Percentiles rank a stretch among this genome's conserved stretches.
phyloP scores from a whole-genome alignment of 1,140 invertebrate species.

The Hesperophylax magnus region DNA sequence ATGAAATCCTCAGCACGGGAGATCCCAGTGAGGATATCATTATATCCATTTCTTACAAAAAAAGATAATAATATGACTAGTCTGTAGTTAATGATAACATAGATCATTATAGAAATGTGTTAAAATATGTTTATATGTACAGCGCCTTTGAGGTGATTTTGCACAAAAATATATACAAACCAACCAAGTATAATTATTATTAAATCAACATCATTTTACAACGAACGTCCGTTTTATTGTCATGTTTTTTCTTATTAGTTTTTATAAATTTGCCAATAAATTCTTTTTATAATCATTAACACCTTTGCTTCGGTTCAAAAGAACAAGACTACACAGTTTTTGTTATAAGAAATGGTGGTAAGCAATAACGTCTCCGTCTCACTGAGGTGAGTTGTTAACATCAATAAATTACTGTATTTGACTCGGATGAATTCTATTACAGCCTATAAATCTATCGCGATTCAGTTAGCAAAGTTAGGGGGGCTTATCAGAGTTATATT shows the following conservation, averaged over 20 bases:
- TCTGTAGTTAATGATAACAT: too few relatives aligned
- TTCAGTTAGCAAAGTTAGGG: constrained; percentile 15
- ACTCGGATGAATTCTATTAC: constrained; percentile 10
- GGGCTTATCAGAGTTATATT: constrained; percentile 14
- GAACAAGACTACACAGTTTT: neutral
- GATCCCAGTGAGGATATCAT: too few relatives aligned
- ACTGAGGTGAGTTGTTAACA: constrained; percentile 24
- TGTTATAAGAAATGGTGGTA: neutral
- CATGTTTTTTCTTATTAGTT: neutral
- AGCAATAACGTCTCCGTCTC: neutral
- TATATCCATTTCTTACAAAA: too few relatives aligned
- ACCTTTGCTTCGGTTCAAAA: neutral
- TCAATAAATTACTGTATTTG: constrained; percentile 22
- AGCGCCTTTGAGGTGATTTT: too few relatives aligned
- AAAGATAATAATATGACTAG: too few relatives aligned
- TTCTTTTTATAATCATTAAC: constrained; percentile 8
- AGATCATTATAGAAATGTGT: too few relatives aligned
- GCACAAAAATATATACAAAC: too few relatives aligned
- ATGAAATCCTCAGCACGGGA: too few relatives aligned
- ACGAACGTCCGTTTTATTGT: too few relatives aligned
- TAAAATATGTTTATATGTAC: too few relatives aligned
- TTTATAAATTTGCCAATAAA: neutral
- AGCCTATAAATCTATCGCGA: constrained; percentile 5
- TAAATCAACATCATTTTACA: too few relatives aligned
- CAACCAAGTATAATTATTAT: too few relatives aligned